Conservation (phyloP, 2,113 vertebrate genomes). For the Pogona vitticeps region DNA sequence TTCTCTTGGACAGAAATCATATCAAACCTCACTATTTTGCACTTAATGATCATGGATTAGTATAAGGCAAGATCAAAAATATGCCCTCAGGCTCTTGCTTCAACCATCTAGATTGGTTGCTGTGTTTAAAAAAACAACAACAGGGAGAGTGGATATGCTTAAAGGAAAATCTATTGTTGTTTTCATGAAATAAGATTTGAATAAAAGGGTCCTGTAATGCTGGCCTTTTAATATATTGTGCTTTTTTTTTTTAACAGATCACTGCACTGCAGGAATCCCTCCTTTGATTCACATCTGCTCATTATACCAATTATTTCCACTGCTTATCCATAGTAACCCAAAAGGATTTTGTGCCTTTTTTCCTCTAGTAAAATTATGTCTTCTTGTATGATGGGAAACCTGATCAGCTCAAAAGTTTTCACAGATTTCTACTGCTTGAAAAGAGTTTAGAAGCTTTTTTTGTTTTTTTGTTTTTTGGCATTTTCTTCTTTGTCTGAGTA, state of each 20-base stretch:
- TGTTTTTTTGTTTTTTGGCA: too few species aligned
- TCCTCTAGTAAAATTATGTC: conserved; percentile 27
- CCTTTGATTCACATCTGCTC: conserved; percentile 29
- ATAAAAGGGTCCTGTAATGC: neutral
- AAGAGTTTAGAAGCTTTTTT: too few species aligned
- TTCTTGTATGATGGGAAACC: conserved; percentile 19
- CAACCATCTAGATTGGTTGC: neutral
- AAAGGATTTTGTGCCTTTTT: conserved; percentile 35
- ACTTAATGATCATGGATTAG: conserved; percentile 1
- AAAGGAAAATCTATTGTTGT: conserved; percentile 29
- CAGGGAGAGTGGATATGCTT: conserved; percentile 15
- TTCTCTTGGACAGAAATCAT: neutral
- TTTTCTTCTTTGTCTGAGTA: neutral
- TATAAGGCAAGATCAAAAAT: conserved; percentile 10
- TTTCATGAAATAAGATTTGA: conserved; percentile 34
- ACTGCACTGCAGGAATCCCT: neutral
- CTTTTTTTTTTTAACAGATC: neutral
- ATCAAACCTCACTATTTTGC: neutral
- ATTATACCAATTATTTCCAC: conserved; percentile 51
- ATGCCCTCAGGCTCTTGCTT: conserved; percentile 3
- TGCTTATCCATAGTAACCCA: conserved; percentile 45
- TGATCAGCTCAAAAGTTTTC: conserved; percentile 27
- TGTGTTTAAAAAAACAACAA: neutral
- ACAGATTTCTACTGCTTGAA: conserved; percentile 20
- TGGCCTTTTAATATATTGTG: neutral